phyloP scores from a whole-genome alignment of 2,113 vertebrate genomes.

The Cyprinodon tularosa region DNA sequence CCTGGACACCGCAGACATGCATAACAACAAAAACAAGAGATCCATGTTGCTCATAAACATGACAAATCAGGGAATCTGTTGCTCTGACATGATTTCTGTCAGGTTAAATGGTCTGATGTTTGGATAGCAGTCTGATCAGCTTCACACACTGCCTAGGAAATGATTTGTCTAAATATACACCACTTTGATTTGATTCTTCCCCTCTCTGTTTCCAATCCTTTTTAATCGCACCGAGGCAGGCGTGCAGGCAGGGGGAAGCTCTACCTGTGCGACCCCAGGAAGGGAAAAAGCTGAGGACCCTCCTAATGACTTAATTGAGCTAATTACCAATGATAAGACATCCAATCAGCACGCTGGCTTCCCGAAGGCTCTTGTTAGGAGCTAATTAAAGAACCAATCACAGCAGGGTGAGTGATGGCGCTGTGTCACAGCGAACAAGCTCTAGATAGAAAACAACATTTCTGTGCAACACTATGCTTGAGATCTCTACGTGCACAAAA shows the following conservation, averaged over 20 bases:
- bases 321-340: slow-evolving; percentile 81
- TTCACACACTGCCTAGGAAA: slow-evolving; percentile 16
- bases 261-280: slow-evolving; percentile 73
- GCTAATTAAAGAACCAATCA: slow-evolving; percentile 82
- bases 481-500: not conserved
- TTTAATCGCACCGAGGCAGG: slow-evolving; percentile 7
- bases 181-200: slow-evolving; percentile 4
- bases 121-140: not conserved
- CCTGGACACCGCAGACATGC: slow-evolving; percentile 62
- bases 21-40: slow-evolving; percentile 36
- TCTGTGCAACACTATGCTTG: slow-evolving; percentile 14
- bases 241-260: slow-evolving; percentile 26
- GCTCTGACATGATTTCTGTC: slow-evolving; percentile 3
- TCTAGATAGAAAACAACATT: slow-evolving; percentile 25
- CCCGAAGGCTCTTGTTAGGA: slow-evolving; percentile 82
- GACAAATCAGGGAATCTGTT: not conserved
- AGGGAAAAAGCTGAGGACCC: slow-evolving; percentile 65
- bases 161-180: slow-evolving; percentile 9
- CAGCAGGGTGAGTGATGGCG: slow-evolving; percentile 65
- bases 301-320: slow-evolving; percentile 83
- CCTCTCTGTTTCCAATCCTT: not conserved
- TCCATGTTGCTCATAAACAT: slow-evolving; percentile 46
- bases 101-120: not conserved
- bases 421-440: slow-evolving; percentile 58
- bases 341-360: slow-evolving; percentile 81